phyloP scores from a whole-genome alignment of 2,797 vertebrate genomes.

The Phoxinus dragarum region DNA sequence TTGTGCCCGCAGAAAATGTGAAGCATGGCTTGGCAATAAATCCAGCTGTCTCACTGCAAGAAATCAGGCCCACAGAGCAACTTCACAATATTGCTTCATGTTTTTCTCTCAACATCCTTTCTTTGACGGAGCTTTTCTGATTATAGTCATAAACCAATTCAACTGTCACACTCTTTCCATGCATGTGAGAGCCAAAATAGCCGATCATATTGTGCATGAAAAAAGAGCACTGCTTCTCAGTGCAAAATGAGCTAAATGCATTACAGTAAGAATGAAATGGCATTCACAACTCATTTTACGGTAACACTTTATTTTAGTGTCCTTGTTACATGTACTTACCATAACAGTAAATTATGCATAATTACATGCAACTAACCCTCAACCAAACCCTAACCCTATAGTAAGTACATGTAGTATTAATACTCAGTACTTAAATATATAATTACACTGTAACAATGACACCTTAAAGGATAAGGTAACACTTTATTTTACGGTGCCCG shows the following conservation, averaged over 20 bases:
- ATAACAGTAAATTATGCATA: no score
- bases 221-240: neutral
- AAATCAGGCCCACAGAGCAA: conserved; percentile 61
- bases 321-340: no score
- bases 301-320: no score
- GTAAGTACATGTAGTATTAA: no score
- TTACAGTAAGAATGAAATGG: neutral
- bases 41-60: conserved; percentile 69
- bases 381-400: no score
- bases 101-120: neutral
- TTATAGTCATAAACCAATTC: neutral
- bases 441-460: no score
- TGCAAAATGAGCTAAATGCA: neutral
- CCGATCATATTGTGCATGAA: neutral
- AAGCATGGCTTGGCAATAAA: conserved; percentile 73
- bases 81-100: conserved; percentile 39
- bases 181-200: neutral
- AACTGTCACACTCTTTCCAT: neutral
- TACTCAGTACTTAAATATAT: no score
- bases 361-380: no score
- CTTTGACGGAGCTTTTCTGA: neutral
- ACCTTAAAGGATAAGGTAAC: no score
- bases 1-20: conserved; percentile 76
- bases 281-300: neutral
- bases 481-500: no score